Evolutionary conservation across 2,113 vertebrate genomes (phyloP).

Genomic region (Jaculus jaculus): DNA sequence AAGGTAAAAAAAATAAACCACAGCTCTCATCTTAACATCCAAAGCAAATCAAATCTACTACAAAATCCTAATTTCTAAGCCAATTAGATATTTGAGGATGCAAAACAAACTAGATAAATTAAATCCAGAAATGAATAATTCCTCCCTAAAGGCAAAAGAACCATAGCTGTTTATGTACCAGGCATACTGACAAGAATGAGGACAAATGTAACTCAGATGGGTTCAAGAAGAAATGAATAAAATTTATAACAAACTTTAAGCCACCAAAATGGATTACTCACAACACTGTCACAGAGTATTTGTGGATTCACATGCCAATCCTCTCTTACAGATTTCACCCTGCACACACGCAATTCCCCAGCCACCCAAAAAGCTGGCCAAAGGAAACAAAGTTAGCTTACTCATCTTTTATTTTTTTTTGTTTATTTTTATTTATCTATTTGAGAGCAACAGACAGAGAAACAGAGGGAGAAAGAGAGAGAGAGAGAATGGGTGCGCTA

Average conservation of each 20-base stretch:
- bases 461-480: too few relatives aligned
- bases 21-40: neutral
- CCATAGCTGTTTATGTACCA: slow-evolving; percentile 1
- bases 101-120: slow-evolving; percentile 33
- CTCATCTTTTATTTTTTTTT: too few relatives aligned
- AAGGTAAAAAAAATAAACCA: neutral
- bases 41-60: slow-evolving; percentile 14
- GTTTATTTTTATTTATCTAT: too few relatives aligned
- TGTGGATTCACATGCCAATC: neutral
- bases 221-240: neutral
- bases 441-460: too few relatives aligned
- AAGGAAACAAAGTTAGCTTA: neutral
- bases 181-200: slow-evolving; percentile 35
- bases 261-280: slow-evolving; percentile 5
- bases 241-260: slow-evolving; percentile 25
- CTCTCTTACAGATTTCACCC: neutral
- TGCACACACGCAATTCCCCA: neutral
- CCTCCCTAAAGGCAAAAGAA: neutral
- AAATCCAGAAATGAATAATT: slow-evolving; percentile 2
- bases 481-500: too few relatives aligned
- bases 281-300: neutral
- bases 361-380: neutral
- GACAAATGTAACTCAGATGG: slow-evolving; percentile 11
- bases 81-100: slow-evolving; percentile 34
- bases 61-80: slow-evolving; percentile 29